Evolutionary conservation across 2,797 vertebrate genomes (phyloP), one percentile per base, ranked within the genome.

Genomic region (Acipenser transmontanus): DNA sequence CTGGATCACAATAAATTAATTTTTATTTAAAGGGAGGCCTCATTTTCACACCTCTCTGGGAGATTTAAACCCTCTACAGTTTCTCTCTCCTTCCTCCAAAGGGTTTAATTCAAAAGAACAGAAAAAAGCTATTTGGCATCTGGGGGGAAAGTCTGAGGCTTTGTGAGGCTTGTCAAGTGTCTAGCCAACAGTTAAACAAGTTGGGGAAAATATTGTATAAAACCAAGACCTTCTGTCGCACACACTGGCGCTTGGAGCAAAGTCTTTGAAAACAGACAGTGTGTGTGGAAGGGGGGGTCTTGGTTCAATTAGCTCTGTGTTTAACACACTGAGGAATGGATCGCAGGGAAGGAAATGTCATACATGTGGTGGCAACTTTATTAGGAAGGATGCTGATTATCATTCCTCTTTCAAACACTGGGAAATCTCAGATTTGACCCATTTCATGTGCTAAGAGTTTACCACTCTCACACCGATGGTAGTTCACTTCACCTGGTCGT

Each of bases 1-100:
- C 81, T 76, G 70, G 86, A 81, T 85, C 80, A 79, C 81, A 81
- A 84, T 88, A 91, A 90, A 91, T 91, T 90, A 86, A 88, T 91
- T 91, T 85, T 91, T 85, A 89, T 92, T 90, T 88, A 85, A 78
- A 71, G 0, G 7, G 69, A 63, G 80, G 78, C 77, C 80, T 83
- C 75, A 72, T 81, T 81, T 84, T 77, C 78, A 76, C 68, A 65
- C 70, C 69, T 87, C 78, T 84, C 79, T 81, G 78, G 71, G 74
- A 80, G 78, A 77, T 78, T 80, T 76, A 77, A 80, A 74, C 68
- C 79, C 80, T 79, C 82, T 79, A 76, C 71, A 8, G 50, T 49
- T 59, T 49, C 7, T 8, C 54, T 57, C 54, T 47, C 69, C 68
- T 34, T 65, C 59, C 64, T 62, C 51, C 60, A 69, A 68, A 70